These are phyloP conservation scores for Sepioteuthis lessoniana DNA, from an alignment of 2,888 invertebrate genomes.

Conservation along the genomic window DNA sequence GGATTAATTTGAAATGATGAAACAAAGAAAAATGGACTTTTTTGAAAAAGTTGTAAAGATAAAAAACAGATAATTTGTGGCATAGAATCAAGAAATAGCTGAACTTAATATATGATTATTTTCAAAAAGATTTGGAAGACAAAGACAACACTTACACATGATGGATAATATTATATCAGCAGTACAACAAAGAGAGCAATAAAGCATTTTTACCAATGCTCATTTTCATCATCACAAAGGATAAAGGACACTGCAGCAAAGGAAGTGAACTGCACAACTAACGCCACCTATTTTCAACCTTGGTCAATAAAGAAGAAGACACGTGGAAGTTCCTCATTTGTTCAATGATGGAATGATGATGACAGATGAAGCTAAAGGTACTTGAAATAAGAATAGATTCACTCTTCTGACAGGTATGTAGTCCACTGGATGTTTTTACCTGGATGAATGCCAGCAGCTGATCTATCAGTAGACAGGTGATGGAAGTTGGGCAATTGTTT, in stretches of 20 bases:
- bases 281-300: not conserved
- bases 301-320: conserved; percentile 5
- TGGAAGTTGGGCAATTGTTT: not conserved
- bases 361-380: not conserved
- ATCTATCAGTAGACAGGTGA: not conserved
- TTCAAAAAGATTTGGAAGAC: not conserved
- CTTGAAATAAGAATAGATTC: conserved; percentile 24
- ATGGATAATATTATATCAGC: not conserved
- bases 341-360: not conserved
- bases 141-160: not conserved
- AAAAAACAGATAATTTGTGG: no score
- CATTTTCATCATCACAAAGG: not conserved
- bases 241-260: not conserved
- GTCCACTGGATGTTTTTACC: not conserved
- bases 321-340: conserved; percentile 33
- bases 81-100: no score
- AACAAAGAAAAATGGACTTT: no score
- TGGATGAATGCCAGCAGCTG: conserved; percentile 33
- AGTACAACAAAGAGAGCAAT: not conserved
- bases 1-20: no score
- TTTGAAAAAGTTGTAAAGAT: no score
- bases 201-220: not conserved
- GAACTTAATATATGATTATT: not conserved
- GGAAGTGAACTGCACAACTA: not conserved
- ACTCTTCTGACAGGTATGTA: conserved; percentile 33